Conservation (phyloP, 2,888 invertebrate species). For the Ormyrus thymus region DNA sequence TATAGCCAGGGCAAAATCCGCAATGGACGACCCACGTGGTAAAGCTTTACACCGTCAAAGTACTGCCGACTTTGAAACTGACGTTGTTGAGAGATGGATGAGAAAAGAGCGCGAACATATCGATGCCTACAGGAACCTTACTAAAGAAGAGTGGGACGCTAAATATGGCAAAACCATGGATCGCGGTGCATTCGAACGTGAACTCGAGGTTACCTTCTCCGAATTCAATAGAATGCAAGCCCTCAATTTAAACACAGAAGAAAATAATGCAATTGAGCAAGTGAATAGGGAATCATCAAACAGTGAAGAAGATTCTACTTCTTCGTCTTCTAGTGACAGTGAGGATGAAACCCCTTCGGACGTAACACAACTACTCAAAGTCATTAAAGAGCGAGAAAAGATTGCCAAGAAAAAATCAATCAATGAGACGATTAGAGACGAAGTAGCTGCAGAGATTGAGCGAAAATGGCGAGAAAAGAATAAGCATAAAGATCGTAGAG, state of each 20-base stretch:
- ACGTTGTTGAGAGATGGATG: constrained; percentile 62
- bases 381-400: constrained; percentile 69
- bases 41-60: background rate
- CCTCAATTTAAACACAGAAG: constrained; percentile 42
- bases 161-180: constrained; percentile 62
- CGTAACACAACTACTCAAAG: constrained; percentile 68
- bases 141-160: constrained; percentile 73
- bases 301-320: constrained; percentile 44
- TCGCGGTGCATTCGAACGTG: constrained; percentile 52
- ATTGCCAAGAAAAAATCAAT: constrained; percentile 67
- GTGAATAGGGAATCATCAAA: constrained; percentile 39
- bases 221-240: constrained; percentile 48
- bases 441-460: constrained; percentile 70
- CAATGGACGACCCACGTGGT: constrained; percentile 45
- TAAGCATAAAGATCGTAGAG: constrained; percentile 62
- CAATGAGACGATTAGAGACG: constrained; percentile 70
- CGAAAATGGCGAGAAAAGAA: constrained; percentile 66
- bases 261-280: constrained; percentile 43
- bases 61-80: constrained; percentile 38
- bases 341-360: constrained; percentile 58
- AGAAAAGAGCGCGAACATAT: constrained; percentile 65
- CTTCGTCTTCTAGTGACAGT: constrained; percentile 42
- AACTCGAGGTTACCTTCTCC: constrained; percentile 50
- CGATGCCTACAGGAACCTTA: constrained; percentile 68
- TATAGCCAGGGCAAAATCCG: constrained; percentile 64